phyloP scores from a whole-genome alignment of 2,888 invertebrate genomes.

The Drosophila melanocephala region DNA sequence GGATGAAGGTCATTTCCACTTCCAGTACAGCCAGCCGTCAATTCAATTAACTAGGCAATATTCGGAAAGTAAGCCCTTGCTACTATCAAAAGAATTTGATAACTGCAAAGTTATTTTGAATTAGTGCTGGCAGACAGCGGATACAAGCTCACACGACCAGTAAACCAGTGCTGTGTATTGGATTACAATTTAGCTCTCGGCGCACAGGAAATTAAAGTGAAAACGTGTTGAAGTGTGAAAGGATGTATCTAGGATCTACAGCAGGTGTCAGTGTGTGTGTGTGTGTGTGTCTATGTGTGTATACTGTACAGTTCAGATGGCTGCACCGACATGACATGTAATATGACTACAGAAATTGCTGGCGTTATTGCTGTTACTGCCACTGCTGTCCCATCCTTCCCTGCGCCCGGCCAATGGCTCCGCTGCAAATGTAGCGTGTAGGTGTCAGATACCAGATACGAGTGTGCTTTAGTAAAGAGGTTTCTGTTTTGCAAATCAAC shows the following conservation, averaged over 20 bases:
- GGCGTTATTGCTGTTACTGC: conserved; percentile 23
- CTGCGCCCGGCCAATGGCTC: background rate
- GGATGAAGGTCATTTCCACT: conserved; percentile 53
- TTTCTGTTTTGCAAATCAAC: conserved; percentile 70
- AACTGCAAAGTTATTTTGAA: conserved; percentile 46
- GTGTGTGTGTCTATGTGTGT: conserved; percentile 1
- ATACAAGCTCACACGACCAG: background rate
- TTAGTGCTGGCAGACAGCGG: conserved; percentile 30
- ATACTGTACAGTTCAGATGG: conserved; percentile 35
- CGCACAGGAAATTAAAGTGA: conserved; percentile 73
- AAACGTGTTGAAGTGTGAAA: conserved; percentile 74
- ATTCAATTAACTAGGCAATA: conserved; percentile 58
- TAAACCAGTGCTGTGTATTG: conserved; percentile 39
- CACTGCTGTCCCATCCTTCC: background rate
- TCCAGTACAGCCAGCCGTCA: conserved; percentile 13
- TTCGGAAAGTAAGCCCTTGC: conserved; percentile 12
- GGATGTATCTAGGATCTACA: conserved; percentile 57
- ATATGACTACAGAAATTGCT: conserved; percentile 70
- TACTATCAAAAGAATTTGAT: conserved; percentile 35
- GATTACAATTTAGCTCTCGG: conserved; percentile 42
- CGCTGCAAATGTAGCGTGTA: conserved; percentile 52
- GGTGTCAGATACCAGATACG: conserved; percentile 66
- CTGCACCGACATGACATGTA: conserved; percentile 63
- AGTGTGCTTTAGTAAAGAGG: conserved; percentile 15
- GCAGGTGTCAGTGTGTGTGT: background rate